These are phyloP conservation scores for Rambutsinella grinnellia DNA, from an alignment of 2,888 invertebrate genomes.

Conservation along the genomic window DNA sequence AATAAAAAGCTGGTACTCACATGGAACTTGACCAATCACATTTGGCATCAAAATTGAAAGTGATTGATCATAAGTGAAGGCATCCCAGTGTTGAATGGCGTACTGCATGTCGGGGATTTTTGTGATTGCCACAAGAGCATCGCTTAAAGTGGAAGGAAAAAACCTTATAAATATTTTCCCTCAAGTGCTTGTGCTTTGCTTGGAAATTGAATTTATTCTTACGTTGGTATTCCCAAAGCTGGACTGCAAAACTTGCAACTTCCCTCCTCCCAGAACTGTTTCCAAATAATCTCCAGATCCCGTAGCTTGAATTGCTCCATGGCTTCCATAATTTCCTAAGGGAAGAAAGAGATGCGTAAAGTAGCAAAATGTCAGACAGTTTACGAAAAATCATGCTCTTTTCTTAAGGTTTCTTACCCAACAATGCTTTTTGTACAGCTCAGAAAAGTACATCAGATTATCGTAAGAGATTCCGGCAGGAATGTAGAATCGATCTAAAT, in stretches of 20 bases:
- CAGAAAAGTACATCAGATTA: conserved; percentile 27
- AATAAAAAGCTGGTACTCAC: conserved; percentile 14
- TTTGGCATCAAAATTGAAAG: conserved; percentile 41
- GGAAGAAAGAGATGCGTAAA: background rate
- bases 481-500: conserved; percentile 17
- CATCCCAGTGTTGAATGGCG: conserved; percentile 33
- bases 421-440: conserved; percentile 36
- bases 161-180: background rate
- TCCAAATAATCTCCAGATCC: conserved; percentile 11
- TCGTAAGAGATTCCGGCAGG: conserved; percentile 32
- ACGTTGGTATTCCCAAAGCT: background rate
- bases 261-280: conserved; percentile 18
- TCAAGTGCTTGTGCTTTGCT: background rate
- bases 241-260: background rate
- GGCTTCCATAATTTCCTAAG: conserved; percentile 31
- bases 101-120: conserved; percentile 23
- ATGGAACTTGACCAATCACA: conserved; percentile 36
- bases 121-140: conserved; percentile 13
- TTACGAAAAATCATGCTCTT: background rate
- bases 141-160: conserved; percentile 7
- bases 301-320: conserved; percentile 25
- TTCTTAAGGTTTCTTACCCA: no score
- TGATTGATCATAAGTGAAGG: conserved; percentile 32
- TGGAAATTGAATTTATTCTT: background rate
- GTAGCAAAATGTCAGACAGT: background rate